Base-by-base conservation (phyloP, 2,797 vertebrate species). In the Bradypodion ventrale region DNA sequence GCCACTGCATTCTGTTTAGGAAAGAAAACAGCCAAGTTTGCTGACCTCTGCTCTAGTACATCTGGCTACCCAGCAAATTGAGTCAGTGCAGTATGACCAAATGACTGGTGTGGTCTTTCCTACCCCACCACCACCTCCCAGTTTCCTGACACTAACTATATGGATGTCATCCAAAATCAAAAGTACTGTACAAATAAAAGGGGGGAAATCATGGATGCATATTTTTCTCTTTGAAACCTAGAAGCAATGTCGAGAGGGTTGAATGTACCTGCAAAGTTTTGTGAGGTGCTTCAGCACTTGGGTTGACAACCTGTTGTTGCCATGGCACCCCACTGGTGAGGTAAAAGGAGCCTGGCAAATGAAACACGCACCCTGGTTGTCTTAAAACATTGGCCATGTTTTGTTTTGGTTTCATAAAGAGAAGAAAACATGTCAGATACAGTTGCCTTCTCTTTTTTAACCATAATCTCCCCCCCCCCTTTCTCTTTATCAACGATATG, bases 291-390 rank as follows among this genome's bases (percentile, higher is more conserved):
- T 79, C 84, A 40, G 37, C 79, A 56, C 7, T 87, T 1, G 0
- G 3, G 63, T 87, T 79, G 69, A 78, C 87, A 88, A 65, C 59
- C 29, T 52, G 32, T 42, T 0, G 32, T 76, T 87, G 65, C 60
- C 65, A 52, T 84, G 68, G 81, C 60, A 82, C 62, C 56, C 59
- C 56, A 25, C 70, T 80, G 86, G 60, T 80, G 63, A 83, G 42
- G 21, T 75, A 52, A 19, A 49, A 86, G 69, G 6, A 83, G 65
- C 29, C 12, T 82, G 83, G 78, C 87, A 74, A 40, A 29, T 72
- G 29, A 66, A 69, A 80, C 37, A 40, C 46, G 27, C 73, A 78
- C 78, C 86, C 75, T 32, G 69, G 5, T 69, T 86, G 83, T 74
- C 68, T 70, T 84, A 37, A 79, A 84, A 44, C 25, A 44, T 85